A percentile compares a stretch with the other conserved stretches of the same genome.
phyloP scores from a whole-genome alignment of 92 coral and sea anemone genomes.

The Epizoanthus illoricatus region DNA sequence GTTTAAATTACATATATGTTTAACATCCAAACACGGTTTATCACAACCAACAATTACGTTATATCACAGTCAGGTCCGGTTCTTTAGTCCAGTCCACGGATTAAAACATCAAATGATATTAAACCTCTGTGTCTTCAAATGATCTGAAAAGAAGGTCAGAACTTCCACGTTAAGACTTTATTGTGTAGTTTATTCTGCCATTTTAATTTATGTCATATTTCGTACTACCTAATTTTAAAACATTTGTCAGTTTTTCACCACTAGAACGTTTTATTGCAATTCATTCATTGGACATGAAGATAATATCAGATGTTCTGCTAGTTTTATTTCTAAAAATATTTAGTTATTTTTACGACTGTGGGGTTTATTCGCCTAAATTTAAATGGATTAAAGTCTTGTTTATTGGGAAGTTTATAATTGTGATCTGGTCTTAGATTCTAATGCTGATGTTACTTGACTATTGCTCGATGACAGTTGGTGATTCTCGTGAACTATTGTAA shows the following conservation, averaged over 20 bases:
- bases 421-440: neutral
- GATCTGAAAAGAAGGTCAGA: constrained; percentile 68
- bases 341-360: too few species aligned
- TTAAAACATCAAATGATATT: constrained; percentile 10
- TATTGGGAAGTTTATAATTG: neutral
- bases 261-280: neutral
- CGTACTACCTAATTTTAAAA: neutral
- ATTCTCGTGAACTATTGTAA: too few species aligned
- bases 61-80: neutral
- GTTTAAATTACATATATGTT: neutral
- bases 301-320: too few species aligned
- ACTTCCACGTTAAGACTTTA: constrained; percentile 35
- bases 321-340: too few species aligned
- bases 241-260: neutral
- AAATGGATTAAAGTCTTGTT: neutral
- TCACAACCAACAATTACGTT: neutral
- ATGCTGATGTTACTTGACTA: too few species aligned
- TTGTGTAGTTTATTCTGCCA: neutral
- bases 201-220: neutral
- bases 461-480: too few species aligned
- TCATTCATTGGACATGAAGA: too few species aligned
- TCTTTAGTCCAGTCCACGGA: neutral
- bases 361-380: neutral
- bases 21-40: neutral
- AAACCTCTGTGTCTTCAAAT: constrained; percentile 52